Percentiles rank a stretch among this genome's conserved stretches.
Conservation (phyloP, 2,797 vertebrate species). For the Sebastolobus alascanus region DNA sequence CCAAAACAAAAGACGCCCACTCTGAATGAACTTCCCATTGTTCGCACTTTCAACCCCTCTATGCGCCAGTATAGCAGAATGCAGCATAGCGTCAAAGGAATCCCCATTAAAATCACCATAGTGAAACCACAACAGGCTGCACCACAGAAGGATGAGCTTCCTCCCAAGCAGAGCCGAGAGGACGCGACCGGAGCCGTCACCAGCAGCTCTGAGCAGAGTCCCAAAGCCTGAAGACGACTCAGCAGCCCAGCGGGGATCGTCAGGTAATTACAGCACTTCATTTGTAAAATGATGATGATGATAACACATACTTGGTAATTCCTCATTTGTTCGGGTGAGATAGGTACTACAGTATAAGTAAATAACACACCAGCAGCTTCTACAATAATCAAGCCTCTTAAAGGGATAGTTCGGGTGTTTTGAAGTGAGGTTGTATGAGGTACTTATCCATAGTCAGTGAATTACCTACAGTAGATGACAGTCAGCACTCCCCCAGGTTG, state of each 20-base stretch:
- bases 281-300: not conserved
- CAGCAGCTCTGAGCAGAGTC: conserved; percentile 87
- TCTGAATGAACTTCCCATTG: conserved; percentile 77
- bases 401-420: no score
- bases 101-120: conserved; percentile 82
- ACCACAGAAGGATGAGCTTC: conserved; percentile 80
- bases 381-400: not conserved
- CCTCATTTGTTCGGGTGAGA: not conserved
- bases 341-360: not conserved
- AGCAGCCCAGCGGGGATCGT: conserved; percentile 75
- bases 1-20: conserved; percentile 66
- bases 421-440: no score
- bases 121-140: conserved; percentile 73
- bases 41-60: conserved; percentile 83
- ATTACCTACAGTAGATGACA: no score
- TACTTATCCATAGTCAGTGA: no score
- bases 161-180: conserved; percentile 81
- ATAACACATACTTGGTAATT: not conserved
- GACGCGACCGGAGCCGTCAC: conserved; percentile 83
- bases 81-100: conserved; percentile 81
- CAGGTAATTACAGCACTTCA: conserved; percentile 75
- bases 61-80: conserved; percentile 88
- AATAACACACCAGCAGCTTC: not conserved
- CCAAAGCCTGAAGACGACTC: conserved; percentile 80
- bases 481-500: no score